These are phyloP conservation scores for Orussus abietinus DNA, from an alignment of 1,140 invertebrate genomes.

Conservation along the genomic window DNA sequence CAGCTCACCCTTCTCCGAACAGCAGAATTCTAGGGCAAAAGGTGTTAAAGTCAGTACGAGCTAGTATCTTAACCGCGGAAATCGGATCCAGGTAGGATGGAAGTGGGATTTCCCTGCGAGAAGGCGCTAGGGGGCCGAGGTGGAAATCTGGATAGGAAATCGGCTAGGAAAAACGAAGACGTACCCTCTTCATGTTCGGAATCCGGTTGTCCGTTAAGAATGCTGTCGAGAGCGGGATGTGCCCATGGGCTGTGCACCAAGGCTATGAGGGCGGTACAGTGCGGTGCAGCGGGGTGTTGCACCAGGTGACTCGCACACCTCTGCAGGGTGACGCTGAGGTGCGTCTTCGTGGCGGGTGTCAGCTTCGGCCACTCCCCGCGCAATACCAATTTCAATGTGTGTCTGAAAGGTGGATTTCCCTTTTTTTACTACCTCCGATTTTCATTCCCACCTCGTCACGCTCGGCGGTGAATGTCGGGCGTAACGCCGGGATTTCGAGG, in stretches of 20 bases:
- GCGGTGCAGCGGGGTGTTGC: constrained; percentile 45
- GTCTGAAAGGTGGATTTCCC: too few species aligned
- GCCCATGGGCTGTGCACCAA: constrained; percentile 55
- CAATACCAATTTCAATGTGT: constrained; percentile 56
- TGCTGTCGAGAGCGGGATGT: constrained; percentile 48
- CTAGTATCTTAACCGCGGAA: too few species aligned
- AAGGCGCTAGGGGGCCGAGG: too few species aligned
- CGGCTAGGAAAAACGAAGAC: constrained; percentile 2
- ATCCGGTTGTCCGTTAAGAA: constrained; percentile 49
- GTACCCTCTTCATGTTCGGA: constrained; percentile 48
- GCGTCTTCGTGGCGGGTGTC: constrained; percentile 52
- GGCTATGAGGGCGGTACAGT: constrained; percentile 48
- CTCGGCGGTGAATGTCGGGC: too few species aligned
- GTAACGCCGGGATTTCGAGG: too few species aligned
- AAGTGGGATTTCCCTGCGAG: too few species aligned
- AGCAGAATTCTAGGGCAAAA: constrained; percentile 56
- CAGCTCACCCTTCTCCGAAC: constrained; percentile 53
- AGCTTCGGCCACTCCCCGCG: constrained; percentile 57
- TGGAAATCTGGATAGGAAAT: too few species aligned
- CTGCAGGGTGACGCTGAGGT: constrained; percentile 54
- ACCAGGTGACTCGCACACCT: constrained; percentile 47
- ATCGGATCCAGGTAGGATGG: too few species aligned
- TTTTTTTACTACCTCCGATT: too few species aligned
- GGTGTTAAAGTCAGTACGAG: neutral
- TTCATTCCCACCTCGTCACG: too few species aligned